Evolutionary conservation across 2,797 vertebrate species (phyloP).

Genomic region (Galaxias olidus): DNA sequence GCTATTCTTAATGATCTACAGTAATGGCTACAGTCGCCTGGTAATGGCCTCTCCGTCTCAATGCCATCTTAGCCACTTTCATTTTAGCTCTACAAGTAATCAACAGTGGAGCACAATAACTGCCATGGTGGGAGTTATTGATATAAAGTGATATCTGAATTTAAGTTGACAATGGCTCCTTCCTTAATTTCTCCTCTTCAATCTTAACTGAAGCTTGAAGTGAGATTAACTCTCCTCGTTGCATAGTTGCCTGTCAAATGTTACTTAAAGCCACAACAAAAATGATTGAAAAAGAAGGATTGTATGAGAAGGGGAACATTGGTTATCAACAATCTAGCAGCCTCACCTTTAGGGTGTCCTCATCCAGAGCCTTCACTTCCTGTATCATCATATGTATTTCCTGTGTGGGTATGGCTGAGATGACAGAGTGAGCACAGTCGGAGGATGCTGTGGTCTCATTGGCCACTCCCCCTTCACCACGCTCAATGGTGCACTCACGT

Average conservation of each 20-base stretch:
- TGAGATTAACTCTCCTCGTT: background rate
- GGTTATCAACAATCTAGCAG: background rate
- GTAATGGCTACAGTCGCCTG: background rate
- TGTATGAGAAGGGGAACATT: background rate
- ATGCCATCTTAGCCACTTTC: no score
- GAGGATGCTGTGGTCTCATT: conserved; percentile 57
- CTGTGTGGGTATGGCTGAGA: conserved; percentile 84
- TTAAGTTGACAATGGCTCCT: no score
- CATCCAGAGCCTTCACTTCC: conserved; percentile 86
- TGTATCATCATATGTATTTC: conserved; percentile 83
- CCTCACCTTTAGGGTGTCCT: conserved; percentile 84
- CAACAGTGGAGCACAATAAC: no score
- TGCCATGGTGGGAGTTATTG: no score
- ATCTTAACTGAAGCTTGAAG: background rate
- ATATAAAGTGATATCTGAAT: no score
- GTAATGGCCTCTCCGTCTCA: no score
- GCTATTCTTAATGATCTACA: background rate
- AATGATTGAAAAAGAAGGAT: background rate
- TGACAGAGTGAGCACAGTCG: conserved; percentile 78
- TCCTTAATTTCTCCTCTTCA: no score
- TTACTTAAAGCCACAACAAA: background rate
- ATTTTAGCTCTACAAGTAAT: no score
- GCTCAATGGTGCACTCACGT: conserved; percentile 78
- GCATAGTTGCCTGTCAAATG: background rate
- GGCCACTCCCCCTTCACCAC: conserved; percentile 56